Conservation (phyloP, 2,888 invertebrate genomes). For the Lasioglossum zephyrum region DNA sequence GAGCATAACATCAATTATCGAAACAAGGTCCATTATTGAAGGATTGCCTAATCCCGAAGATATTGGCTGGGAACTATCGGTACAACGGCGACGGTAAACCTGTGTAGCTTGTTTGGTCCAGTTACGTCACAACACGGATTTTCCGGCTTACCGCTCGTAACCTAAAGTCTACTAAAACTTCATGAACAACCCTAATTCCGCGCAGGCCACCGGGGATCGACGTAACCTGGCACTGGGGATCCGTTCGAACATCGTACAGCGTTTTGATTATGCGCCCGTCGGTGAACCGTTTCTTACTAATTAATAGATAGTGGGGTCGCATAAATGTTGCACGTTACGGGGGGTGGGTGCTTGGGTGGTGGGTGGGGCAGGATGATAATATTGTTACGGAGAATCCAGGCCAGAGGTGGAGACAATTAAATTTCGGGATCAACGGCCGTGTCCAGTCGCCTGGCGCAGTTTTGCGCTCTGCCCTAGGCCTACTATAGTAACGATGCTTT, state of each 20-base stretch:
- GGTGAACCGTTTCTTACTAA: slow-evolving; percentile 38
- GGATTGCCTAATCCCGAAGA: not conserved
- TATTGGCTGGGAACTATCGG: not conserved
- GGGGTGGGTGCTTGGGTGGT: not conserved
- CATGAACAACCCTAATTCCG: slow-evolving; percentile 2
- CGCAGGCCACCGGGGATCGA: not conserved
- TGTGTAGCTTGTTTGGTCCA: slow-evolving; percentile 10
- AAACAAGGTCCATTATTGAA: slow-evolving; percentile 4
- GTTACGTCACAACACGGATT: slow-evolving; percentile 13
- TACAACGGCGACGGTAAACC: not conserved
- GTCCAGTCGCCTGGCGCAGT: slow-evolving; percentile 17
- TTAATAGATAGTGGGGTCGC: slow-evolving; percentile 28
- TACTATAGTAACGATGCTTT: slow-evolving; percentile 52
- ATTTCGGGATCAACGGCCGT: slow-evolving; percentile 55
- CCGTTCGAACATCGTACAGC: slow-evolving; percentile 5
- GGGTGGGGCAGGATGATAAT: slow-evolving; percentile 21
- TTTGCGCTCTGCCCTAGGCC: slow-evolving; percentile 33
- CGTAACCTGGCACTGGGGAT: not conserved
- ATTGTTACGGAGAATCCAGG: slow-evolving; percentile 45
- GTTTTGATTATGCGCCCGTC: slow-evolving; percentile 27
- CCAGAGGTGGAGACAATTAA: slow-evolving; percentile 42
- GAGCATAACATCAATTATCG: not conserved
- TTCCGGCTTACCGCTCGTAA: not conserved
- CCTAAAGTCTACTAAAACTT: slow-evolving; percentile 11
- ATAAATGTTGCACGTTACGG: slow-evolving; percentile 41